phyloP scores from a whole-genome alignment of 2,888 invertebrate species.

The Plutella xylostella region DNA sequence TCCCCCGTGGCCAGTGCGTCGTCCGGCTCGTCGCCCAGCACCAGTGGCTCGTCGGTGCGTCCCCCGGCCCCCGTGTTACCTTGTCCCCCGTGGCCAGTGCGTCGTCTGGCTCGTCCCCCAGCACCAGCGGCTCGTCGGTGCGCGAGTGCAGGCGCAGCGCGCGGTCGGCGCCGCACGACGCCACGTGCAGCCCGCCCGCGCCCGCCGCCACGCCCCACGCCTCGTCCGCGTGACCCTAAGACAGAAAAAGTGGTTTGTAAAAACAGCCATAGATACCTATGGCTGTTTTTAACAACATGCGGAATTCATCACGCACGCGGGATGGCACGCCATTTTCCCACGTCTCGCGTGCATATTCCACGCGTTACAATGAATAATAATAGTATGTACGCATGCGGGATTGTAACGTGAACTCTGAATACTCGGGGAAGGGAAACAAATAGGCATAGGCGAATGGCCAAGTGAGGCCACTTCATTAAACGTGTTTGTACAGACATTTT shows the following conservation, averaged over 20 bases:
- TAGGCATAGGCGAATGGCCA: too few species aligned
- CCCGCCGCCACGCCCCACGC: slow-evolving; percentile 82
- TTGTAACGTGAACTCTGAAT: too few species aligned
- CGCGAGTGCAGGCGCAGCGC: slow-evolving; percentile 88
- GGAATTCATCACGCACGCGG: too few species aligned
- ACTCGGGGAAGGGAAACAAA: too few species aligned
- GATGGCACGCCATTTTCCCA: too few species aligned
- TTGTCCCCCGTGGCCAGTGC: slow-evolving; percentile 78
- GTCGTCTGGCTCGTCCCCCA: slow-evolving; percentile 90
- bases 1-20: slow-evolving; percentile 45
- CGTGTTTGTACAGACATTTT: too few species aligned
- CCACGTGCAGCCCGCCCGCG: slow-evolving; percentile 82
- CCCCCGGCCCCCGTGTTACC: slow-evolving; percentile 78
- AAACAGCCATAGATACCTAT: not conserved
- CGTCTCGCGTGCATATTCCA: too few species aligned
- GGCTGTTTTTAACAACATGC: too few species aligned
- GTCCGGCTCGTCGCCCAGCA: slow-evolving; percentile 89
- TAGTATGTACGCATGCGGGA: too few species aligned
- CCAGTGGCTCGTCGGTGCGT: slow-evolving; percentile 87
- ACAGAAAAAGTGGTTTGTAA: not conserved
- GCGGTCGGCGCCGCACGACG: slow-evolving; percentile 88
- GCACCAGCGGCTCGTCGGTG: slow-evolving; percentile 89
- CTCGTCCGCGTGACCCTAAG: slow-evolving; percentile 85
- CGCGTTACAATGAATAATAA: too few species aligned
- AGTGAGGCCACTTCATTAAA: too few species aligned